Base-by-base conservation (phyloP, 2,888 invertebrate species). In the Drosophila eohydei region DNA sequence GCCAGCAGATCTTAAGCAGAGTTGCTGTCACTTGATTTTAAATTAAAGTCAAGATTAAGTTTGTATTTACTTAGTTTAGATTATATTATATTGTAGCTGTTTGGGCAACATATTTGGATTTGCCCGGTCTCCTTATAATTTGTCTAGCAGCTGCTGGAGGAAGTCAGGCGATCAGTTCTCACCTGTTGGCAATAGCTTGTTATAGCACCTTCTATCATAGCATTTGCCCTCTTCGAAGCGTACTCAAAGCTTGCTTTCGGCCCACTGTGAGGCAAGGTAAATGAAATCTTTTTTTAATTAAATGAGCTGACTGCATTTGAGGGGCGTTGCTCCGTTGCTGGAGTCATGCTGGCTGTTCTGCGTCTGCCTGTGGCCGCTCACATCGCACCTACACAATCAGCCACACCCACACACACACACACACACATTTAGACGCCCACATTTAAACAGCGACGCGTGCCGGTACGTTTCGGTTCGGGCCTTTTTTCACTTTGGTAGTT, bases 211-310 rank as follows among this genome's bases (percentile, higher is more conserved):
- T n/a, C 8, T 8, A 16, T 38, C 4, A 12, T 16, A 16, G 3
- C 28, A n/a, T 43, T 65, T 76, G 30, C 48, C 60, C 41, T 54
- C 32, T 32, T 30, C 16, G 26, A 26, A 34, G 41, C 28, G 4
- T 12, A 28, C 14, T 40, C 4, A 38, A 44, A 58, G 50, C 41
- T 41, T 11, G 40, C 7, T 40, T 32, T 12, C 32, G 30, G n/a
- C 30, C 56, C 68, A 60, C 38, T 68, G 72, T 69, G 72, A 41
- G 57, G 55, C 48, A 41, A 40, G 67, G 50, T 61, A 54, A 61
- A 40, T 46, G 58, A 89, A 87, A 89, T 89, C 66, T 75, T 87
- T 86, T 81, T 89, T 87, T 89, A 88, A 88, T 90, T 88, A 90
- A 88, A 88, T 87, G 90, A 88, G 83, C 86, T 63, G 71, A 57